These are phyloP conservation scores for Macropodus opercularis DNA, from an alignment of 2,797 vertebrate genomes.

Conservation along the genomic window DNA sequence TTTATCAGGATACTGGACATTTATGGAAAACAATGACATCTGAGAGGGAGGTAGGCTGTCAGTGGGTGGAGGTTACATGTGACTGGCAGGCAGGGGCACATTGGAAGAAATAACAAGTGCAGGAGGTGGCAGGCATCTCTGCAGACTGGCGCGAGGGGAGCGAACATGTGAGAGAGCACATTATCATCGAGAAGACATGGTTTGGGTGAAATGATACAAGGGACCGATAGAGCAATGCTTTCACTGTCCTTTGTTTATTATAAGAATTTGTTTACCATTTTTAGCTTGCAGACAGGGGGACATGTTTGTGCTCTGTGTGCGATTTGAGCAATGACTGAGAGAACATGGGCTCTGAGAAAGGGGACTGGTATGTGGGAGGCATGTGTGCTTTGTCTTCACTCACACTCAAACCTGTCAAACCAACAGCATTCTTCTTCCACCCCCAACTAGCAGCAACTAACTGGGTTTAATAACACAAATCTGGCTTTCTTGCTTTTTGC, in stretches of 20 bases:
- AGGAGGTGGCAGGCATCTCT: background rate
- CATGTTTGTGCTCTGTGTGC: slow-evolving; percentile 1
- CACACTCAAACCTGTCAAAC: slow-evolving; percentile 70
- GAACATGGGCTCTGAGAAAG: slow-evolving; percentile 45
- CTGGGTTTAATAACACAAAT: slow-evolving; percentile 24
- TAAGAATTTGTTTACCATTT: slow-evolving; percentile 14
- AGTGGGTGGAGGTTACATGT: slow-evolving; percentile 34
- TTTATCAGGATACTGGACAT: slow-evolving; percentile 23
- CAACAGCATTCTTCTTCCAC: slow-evolving; percentile 53
- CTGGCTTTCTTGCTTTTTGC: slow-evolving; percentile 21
- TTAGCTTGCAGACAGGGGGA: slow-evolving; percentile 32
- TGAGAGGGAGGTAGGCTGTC: slow-evolving; percentile 21
- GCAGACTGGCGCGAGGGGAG: background rate
- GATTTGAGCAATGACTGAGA: slow-evolving; percentile 38
- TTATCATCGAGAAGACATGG: background rate
- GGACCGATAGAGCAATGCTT: slow-evolving; percentile 9
- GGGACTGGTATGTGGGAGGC: slow-evolving; percentile 60
- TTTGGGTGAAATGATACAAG: background rate
- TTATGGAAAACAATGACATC: slow-evolving; percentile 40
- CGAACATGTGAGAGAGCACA: slow-evolving; percentile 12
- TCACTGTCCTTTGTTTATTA: slow-evolving; percentile 18
- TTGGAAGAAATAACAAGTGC: slow-evolving; percentile 9
- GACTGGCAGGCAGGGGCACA: slow-evolving; percentile 9
- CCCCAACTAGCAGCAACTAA: slow-evolving; percentile 49
- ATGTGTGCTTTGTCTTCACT: slow-evolving; percentile 63